phyloP scores from a whole-genome alignment of 2,113 vertebrate genomes.

The Coracopsis vasa region DNA sequence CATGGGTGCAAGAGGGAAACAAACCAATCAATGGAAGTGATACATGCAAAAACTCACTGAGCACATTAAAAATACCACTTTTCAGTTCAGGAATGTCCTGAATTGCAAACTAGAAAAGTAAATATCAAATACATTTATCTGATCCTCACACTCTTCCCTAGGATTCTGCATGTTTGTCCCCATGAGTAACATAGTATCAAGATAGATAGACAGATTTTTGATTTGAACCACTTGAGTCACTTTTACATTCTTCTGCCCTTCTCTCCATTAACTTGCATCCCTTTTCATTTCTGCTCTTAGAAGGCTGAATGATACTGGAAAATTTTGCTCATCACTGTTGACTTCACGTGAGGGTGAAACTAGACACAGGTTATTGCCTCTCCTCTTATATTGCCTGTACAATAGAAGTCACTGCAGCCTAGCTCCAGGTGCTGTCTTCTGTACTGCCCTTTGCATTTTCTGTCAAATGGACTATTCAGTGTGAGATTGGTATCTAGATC shows the following conservation, averaged over 20 bases:
- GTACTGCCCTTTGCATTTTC: not conserved
- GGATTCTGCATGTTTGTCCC: not conserved
- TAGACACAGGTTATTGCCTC: not conserved
- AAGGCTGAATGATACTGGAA: not conserved
- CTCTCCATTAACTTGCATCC: not conserved
- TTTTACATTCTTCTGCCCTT: not conserved
- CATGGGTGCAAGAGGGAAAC: not conserved
- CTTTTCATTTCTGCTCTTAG: not conserved
- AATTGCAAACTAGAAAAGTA: not conserved
- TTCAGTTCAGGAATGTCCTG: not conserved
- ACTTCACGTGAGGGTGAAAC: not conserved
- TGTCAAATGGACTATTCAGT: not conserved
- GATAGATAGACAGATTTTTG: not conserved
- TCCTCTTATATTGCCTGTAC: not conserved
- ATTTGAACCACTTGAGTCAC: not conserved
- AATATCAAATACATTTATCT: not conserved
- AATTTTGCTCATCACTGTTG: not conserved
- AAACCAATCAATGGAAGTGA: not conserved
- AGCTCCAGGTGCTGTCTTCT: not conserved
- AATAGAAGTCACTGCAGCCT: not conserved
- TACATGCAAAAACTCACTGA: not conserved
- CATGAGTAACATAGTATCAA: not conserved
- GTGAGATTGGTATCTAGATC: not conserved
- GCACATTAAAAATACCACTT: not conserved
- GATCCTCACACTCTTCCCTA: not conserved